Evolutionary conservation across 2,113 vertebrate species (phyloP).

Genomic region (Melanerpes aurifrons): DNA sequence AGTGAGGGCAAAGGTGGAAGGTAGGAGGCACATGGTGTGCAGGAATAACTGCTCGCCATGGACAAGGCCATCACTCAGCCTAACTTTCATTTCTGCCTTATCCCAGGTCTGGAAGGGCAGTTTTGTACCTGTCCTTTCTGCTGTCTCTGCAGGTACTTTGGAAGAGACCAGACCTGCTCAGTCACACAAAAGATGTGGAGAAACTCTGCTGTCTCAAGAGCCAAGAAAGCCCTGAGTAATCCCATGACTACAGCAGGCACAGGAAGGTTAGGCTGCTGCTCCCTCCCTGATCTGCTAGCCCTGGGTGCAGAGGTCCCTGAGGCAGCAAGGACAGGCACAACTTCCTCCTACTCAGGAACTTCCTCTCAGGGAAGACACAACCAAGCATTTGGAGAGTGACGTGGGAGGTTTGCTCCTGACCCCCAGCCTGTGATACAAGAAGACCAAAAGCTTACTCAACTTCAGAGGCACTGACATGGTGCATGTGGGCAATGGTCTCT

Average conservation of each 20-base stretch:
- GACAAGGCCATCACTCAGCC: neutral
- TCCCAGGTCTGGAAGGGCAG: neutral
- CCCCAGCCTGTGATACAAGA: neutral
- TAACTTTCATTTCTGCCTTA: neutral
- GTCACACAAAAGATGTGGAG: neutral
- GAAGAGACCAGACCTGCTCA: neutral
- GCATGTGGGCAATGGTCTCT: fast-evolving
- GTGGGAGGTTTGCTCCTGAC: neutral
- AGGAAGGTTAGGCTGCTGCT: neutral
- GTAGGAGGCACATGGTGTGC: neutral
- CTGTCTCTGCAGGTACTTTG: neutral
- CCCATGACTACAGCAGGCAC: neutral
- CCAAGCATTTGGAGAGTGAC: neutral
- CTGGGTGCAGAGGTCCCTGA: fast-evolving
- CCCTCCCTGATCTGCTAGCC: neutral
- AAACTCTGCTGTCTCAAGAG: neutral
- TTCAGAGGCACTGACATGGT: neutral
- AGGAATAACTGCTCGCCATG: neutral
- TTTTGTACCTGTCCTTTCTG: neutral
- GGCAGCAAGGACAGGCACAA: neutral
- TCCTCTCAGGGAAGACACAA: neutral
- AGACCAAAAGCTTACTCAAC: neutral
- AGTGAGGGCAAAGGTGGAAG: neutral
- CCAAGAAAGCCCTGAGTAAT: neutral
- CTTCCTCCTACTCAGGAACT: too few relatives aligned